Base-by-base conservation (phyloP, 2,113 vertebrate genomes). In the Xenotilapia longispinis region DNA sequence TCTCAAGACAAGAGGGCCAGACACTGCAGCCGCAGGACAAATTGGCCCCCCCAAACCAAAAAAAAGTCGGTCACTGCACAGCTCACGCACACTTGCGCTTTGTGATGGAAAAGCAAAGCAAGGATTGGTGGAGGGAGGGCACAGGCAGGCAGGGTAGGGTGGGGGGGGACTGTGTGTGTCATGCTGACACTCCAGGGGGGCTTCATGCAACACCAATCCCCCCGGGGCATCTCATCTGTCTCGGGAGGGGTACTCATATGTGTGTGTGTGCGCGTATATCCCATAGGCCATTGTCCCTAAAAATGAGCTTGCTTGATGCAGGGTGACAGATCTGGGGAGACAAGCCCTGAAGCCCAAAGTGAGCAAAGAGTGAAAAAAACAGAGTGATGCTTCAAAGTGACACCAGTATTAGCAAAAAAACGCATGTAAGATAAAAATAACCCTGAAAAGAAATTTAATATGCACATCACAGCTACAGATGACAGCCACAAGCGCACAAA, bases 41-140 rank as follows among this genome's bases (percentile, higher is more conserved):
- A 95, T 83, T 89, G 80, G 63, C 84, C 91, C 89, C 33, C 36
- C 19, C 36, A 19, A 33, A 13, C 33, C 10, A 13, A 7, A 38
- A 36, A 86, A 93, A 96, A 95, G 93, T 95, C 95, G 93, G 96
- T 95, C 95, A 96, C 84, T 90, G 92, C 92, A 92, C 90, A 92
- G 80, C 3, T 40, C 85, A 85, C 47, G 21, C 91, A 87, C 88
- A 85, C 91, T 89, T 86, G 82, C 6, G 88, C 93, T 92, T 93
- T 94, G 91, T 95, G 93, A 93, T 92, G 89, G 87, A 87, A 63
- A 88, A 82, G 84, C 45, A 28, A 83, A 33, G 81, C 49, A 13
- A 38, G 84, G 63, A 70, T 42, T 42, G 68, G 68, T 26, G 89
- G 47, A 42, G 65, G 82, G 58, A 63, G 31, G 31, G 58, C 58